Percentiles rank a stretch among this genome's conserved stretches.
phyloP scores from a whole-genome alignment of 2,113 vertebrate genomes.

The Bubo scandiacus region DNA sequence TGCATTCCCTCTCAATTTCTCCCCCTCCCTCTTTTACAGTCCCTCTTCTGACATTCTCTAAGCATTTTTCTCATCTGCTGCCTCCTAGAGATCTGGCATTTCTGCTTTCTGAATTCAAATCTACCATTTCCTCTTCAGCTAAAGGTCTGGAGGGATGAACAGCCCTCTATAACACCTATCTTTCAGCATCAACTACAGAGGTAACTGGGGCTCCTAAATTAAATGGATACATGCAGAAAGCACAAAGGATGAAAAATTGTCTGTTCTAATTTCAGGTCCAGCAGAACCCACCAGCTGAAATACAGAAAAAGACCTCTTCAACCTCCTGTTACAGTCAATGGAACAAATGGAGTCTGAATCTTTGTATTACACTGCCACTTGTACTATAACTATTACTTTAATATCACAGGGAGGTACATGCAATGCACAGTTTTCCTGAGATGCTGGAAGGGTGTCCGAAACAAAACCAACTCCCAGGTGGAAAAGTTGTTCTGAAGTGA shows the following conservation, averaged over 20 bases:
- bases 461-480: background rate
- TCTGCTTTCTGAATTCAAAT: background rate
- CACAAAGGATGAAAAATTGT: background rate
- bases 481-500: background rate
- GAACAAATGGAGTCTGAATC: constrained; percentile 9
- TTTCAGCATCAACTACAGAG: background rate
- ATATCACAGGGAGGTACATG: background rate
- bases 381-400: background rate
- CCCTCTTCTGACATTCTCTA: background rate
- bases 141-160: background rate
- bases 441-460: background rate
- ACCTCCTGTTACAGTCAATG: background rate
- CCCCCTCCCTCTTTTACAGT: background rate
- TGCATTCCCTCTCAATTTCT: background rate
- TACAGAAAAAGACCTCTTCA: constrained; percentile 27
- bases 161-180: background rate
- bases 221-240: background rate
- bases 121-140: background rate
- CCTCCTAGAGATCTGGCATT: background rate
- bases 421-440: background rate
- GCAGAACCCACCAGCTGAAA: background rate
- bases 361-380: background rate
- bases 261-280: constrained; percentile 22
- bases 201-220: constrained; percentile 16
- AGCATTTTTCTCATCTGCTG: background rate